Percentiles rank a stretch among this genome's conserved stretches.
Evolutionary conservation across 1,140 invertebrate genomes (phyloP).

Genomic region (Holotrichia oblita): DNA sequence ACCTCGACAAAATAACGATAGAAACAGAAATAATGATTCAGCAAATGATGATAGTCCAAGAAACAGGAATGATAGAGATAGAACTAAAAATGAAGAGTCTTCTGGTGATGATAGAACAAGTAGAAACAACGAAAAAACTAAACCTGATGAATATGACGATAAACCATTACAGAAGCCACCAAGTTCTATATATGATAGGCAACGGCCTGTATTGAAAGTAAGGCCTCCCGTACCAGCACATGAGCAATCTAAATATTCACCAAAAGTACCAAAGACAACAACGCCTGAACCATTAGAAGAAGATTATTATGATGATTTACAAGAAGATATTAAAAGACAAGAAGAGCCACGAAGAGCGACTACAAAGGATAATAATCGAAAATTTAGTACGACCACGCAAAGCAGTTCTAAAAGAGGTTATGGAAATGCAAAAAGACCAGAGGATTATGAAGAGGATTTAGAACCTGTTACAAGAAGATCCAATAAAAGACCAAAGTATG

Average conservation of each 20-base stretch:
- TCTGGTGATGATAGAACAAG: conserved; percentile 33
- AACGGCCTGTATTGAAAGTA: conserved; percentile 79
- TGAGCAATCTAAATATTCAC: conserved; percentile 79
- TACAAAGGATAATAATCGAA: conserved; percentile 42
- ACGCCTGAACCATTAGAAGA: conserved; percentile 47
- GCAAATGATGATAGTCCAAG: conserved; percentile 59
- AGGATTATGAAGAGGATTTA: conserved; percentile 35
- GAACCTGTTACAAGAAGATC: conserved; percentile 12
- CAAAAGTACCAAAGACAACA: conserved; percentile 59
- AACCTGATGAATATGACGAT: conserved; percentile 59
- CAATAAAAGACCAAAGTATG: conserved; percentile 28
- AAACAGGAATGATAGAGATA: conserved; percentile 52
- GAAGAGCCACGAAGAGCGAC: conserved; percentile 40
- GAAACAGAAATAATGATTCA: background rate
- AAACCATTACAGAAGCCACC: conserved; percentile 53
- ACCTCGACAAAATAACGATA: conserved; percentile 54
- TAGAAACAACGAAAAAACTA: conserved; percentile 43
- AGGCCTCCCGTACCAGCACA: conserved; percentile 80
- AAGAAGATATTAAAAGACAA: conserved; percentile 57
- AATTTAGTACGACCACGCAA: conserved; percentile 19
- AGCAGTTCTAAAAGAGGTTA: conserved; percentile 8
- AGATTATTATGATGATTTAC: conserved; percentile 65
- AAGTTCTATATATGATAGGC: conserved; percentile 75
- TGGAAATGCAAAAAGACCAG: conserved; percentile 52
- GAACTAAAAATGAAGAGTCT: conserved; percentile 12